Evolutionary conservation across 1,140 invertebrate genomes (phyloP), one percentile per base, ranked within the genome.

Genomic region (Drosophila yakuba): DNA sequence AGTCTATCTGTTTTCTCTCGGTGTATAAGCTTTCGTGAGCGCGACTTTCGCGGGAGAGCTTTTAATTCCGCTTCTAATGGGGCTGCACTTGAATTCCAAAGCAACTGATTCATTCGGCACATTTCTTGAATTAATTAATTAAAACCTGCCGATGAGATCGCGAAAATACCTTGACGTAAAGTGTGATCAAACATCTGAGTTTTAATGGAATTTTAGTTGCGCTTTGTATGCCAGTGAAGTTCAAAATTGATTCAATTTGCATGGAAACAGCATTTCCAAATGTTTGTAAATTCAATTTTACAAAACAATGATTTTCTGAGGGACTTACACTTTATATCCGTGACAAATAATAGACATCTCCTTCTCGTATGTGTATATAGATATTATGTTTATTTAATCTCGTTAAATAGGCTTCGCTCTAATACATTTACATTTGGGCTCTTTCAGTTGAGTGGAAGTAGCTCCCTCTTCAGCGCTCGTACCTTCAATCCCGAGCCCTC

Each of bases 381-480:
- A 57, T 73, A 68, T 67, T 79, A 83, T 69, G 81, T 84, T 85
- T 85, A 88, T 88, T 85, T 78, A 85, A 86, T 78, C 83, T 88
- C 74, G 78, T 85, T 85, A 84, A 83, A 83, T 79, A 75, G 69
- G 73, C 73, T 76, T 76, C 73, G 45, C 62, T 76, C 54, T 76
- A 76, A 76, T 76, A 76, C 73, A 76, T 76, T 76, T 76, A 76
- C 73, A 76, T 75, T 74, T 59, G 54, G 61, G 61, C 55, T 66
- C 61, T 52, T 41, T 74, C 56, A 48, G 48, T 73, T 54, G 43
- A 28, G 56, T 39, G 15, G 23, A 32, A 39, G 20, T 48, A 39
- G 20, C 28, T 41, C 12, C 48, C 15, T 25, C 61, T 48, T 52
- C 52, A 20, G 32, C 23, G 45, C 50, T 54, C 32, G 14, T 25